phyloP scores from a whole-genome alignment of 2,113 vertebrate species.

The Myocastor coypus region DNA sequence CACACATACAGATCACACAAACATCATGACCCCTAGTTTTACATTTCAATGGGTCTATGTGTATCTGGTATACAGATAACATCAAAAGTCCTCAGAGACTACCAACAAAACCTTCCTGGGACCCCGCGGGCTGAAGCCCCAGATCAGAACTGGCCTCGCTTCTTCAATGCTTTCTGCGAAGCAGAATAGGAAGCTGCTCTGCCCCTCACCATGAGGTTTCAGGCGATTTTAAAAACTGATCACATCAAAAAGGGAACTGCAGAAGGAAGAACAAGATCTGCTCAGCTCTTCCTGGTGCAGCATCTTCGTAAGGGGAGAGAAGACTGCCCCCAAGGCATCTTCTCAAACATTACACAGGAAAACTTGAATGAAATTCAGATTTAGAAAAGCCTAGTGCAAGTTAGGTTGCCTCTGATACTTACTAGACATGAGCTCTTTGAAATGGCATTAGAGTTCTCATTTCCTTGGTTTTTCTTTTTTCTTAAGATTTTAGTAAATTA shows the following conservation, averaged over 20 bases:
- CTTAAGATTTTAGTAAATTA: background rate
- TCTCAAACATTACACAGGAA: background rate
- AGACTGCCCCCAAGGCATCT: background rate
- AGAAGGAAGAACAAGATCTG: background rate
- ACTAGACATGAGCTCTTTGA: background rate
- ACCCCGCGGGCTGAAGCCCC: accelerated
- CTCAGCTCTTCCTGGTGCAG: background rate
- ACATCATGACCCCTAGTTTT: background rate
- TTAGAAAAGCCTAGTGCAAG: background rate
- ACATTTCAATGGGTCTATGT: background rate
- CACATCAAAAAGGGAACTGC: background rate
- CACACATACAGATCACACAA: accelerated
- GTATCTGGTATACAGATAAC: background rate
- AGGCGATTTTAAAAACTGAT: background rate
- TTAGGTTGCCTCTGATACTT: background rate
- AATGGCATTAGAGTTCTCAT: background rate
- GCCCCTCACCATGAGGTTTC: background rate
- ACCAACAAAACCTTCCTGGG: background rate
- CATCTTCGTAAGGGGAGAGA: background rate
- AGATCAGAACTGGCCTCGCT: background rate
- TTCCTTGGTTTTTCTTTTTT: background rate
- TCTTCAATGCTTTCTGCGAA: background rate
- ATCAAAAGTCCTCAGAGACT: background rate
- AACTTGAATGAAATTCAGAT: background rate
- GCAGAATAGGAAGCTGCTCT: background rate